Base-by-base conservation (phyloP, 2,797 vertebrate genomes). In the Phalloptychus januarius region DNA sequence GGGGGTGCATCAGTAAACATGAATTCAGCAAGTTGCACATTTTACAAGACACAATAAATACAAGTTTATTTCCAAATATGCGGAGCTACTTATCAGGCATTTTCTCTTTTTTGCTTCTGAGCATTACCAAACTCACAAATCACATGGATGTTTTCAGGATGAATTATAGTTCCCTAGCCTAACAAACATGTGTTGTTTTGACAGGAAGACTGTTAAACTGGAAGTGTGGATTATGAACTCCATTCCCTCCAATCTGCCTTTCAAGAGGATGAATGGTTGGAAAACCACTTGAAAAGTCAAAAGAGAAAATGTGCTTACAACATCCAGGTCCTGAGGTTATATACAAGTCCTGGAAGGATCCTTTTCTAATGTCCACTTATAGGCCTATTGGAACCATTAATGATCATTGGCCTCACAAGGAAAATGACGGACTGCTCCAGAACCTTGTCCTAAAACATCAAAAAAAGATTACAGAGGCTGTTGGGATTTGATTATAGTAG, bases 391-490 rank as follows among this genome's bases (percentile, higher is more conserved):
- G 18, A 65, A 8, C 3, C 15, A 38, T 65, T 38, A 38, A 65
- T 12, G 18, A 16, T 36, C 15, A 63, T 36, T 65, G 33, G 36
- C 20, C 18, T 65, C 18, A 65, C 18, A 38, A 65, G 1, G 7
- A 38, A 65, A 38, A 38, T 65, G 20, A 23, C 33, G 25, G 20
- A 36, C 8, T 38, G 7, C 8, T 23, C 61, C 33, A 65, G 7
- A 18, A 38, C 18, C 0, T 10, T 63, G 2, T 20, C 15, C 33
- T 11, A 65, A 25, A 36, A 82, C 50, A 67, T 82, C 75, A 77
- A 81, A 61, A 50, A 54, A 58, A 85, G 75, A 82, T 82, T 48
- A 56, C 79, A 12, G 13, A 76, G 65, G 76, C 73, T 76, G 74
- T 54, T 78, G 31, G 33, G 63, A 25, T 67, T 67, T 70, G 6